A percentile compares a stretch with the other conserved stretches of the same genome.
These are phyloP conservation scores for Pseudorhiza aurosa DNA, from an alignment of 30 jellyfish, hydroid and myxozoan genomes.

Conservation along the genomic window DNA sequence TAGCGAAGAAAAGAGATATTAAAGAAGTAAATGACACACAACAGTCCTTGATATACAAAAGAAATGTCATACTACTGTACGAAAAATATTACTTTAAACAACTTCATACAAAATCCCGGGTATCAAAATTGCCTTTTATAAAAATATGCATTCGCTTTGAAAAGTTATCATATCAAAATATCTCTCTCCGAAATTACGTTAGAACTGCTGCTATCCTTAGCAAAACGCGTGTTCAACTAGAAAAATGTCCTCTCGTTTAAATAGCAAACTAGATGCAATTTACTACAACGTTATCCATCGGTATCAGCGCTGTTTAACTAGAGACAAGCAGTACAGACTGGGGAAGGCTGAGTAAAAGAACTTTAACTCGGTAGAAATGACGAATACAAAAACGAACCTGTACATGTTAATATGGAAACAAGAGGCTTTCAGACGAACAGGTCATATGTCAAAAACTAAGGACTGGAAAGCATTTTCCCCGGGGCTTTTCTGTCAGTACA, in stretches of 20 bases:
- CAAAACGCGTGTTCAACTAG: slow-evolving; percentile 1
- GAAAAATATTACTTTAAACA: slow-evolving; percentile 39
- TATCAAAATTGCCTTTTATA: slow-evolving; percentile 23
- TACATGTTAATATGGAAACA: too few species aligned
- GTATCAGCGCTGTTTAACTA: not conserved
- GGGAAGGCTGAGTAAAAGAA: too few species aligned
- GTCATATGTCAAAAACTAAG: too few species aligned
- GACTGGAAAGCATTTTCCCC: too few species aligned
- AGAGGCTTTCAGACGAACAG: too few species aligned
- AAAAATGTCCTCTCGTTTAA: slow-evolving; percentile 6
- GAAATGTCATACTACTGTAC: slow-evolving; percentile 55
- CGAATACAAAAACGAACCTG: too few species aligned
- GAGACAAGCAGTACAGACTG: too few species aligned
- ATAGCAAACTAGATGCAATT: not conserved
- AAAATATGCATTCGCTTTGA: not conserved
- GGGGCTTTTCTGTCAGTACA: too few species aligned
- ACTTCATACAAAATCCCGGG: slow-evolving; percentile 56
- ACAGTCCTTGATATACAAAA: slow-evolving; percentile 2
- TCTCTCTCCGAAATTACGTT: slow-evolving; percentile 24
- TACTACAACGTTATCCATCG: not conserved
- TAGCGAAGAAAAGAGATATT: not conserved
- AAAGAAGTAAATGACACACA: not conserved
- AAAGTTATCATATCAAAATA: slow-evolving; percentile 3
- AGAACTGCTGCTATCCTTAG: not conserved
- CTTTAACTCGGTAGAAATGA: too few species aligned